phyloP scores from a whole-genome alignment of 2,113 vertebrate genomes.

The Tetrao urogallus region DNA sequence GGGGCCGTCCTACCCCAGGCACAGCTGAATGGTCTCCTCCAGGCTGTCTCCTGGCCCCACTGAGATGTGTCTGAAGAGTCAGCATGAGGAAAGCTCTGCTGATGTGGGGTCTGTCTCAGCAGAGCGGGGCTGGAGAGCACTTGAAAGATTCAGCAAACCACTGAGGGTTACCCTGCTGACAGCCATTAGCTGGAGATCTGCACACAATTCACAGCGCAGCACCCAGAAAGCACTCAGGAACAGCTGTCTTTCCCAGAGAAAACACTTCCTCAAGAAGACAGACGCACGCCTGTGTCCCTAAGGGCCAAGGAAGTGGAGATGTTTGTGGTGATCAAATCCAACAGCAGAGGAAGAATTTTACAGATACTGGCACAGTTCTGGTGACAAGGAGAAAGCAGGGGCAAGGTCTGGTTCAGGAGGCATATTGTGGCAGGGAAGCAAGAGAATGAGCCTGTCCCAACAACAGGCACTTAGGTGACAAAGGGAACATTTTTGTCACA shows the following conservation, averaged over 20 bases:
- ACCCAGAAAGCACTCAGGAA: neutral
- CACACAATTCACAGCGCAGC: neutral
- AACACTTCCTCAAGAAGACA: neutral
- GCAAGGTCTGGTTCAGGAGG: neutral
- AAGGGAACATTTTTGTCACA: neutral
- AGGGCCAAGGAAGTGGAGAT: neutral
- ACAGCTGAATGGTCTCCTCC: neutral
- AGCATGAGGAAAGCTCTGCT: neutral
- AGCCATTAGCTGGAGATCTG: neutral
- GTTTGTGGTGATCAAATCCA: neutral
- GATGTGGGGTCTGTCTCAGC: neutral
- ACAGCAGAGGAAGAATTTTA: neutral
- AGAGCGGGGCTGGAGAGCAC: neutral
- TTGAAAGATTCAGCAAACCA: neutral
- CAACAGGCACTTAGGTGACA: neutral
- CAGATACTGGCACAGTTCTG: neutral
- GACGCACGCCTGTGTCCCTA: neutral
- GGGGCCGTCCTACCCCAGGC: neutral
- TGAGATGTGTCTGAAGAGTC: neutral
- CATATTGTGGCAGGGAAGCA: neutral
- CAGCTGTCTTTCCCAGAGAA: neutral
- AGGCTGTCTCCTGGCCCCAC: neutral
- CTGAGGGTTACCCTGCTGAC: constrained; percentile 15
- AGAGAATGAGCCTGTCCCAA: neutral
- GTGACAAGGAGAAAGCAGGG: neutral